phyloP scores from a whole-genome alignment of 2,888 invertebrate species.

The Idaea dimidiata region DNA sequence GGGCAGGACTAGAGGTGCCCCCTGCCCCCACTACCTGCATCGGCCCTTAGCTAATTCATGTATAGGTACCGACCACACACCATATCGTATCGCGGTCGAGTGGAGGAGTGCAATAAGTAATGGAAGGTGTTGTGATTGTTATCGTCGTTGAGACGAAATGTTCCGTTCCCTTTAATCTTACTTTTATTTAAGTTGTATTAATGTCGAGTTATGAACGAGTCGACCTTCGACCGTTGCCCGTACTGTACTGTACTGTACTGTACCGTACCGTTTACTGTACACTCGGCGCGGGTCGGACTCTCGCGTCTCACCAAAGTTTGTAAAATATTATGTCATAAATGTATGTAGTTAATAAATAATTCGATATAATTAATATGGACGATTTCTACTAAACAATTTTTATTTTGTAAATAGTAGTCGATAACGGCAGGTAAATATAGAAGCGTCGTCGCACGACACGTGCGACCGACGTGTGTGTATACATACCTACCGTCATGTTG shows the following conservation, averaged over 20 bases:
- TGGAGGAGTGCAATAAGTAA: constrained; percentile 79
- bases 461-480: too few relatives aligned
- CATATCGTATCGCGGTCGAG: constrained; percentile 75
- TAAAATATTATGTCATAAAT: constrained; percentile 71
- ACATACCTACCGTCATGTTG: constrained; percentile 56
- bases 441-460: constrained; percentile 65
- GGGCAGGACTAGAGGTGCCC: constrained; percentile 84
- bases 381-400: constrained; percentile 68
- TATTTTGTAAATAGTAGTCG: constrained; percentile 76
- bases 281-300: not conserved
- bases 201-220: not conserved
- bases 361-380: constrained; percentile 65
- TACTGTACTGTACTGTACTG: too few relatives aligned
- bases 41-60: not conserved
- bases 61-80: not conserved
- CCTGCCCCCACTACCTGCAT: not conserved
- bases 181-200: not conserved
- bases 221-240: too few relatives aligned
- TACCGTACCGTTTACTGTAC: too few relatives aligned
- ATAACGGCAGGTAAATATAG: constrained; percentile 64
- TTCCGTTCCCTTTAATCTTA: not conserved
- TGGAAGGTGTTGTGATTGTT: constrained; percentile 78
- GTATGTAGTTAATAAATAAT: constrained; percentile 52
- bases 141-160: constrained; percentile 47
- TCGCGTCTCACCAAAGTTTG: constrained; percentile 80